phyloP scores from a whole-genome alignment of 2,797 vertebrate species.

The Basileuterus tristriatus region DNA sequence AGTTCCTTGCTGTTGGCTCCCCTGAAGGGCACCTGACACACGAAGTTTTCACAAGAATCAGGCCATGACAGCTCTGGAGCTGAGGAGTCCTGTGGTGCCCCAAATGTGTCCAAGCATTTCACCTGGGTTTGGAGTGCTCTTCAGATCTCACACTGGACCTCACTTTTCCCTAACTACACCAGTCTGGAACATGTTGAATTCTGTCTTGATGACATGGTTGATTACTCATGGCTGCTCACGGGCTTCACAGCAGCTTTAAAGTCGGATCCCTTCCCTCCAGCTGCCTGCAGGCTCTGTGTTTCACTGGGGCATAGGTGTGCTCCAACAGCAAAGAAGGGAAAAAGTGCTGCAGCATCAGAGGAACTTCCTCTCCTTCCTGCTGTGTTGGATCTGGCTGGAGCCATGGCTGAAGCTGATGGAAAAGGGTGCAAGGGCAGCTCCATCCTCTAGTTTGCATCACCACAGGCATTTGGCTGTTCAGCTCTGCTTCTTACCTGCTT shows the following conservation, averaged over 20 bases:
- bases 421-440: not conserved
- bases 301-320: not conserved
- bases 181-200: not conserved
- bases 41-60: not conserved
- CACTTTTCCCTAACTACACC: not conserved
- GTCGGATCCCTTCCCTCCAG: not conserved
- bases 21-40: fast-evolving
- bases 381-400: not conserved
- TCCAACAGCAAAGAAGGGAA: not conserved
- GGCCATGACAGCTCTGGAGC: not conserved
- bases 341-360: not conserved
- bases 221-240: not conserved
- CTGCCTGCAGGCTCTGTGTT: not conserved
- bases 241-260: not conserved
- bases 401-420: fast-evolving
- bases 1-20: not conserved
- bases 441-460: not conserved
- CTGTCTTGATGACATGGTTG: not conserved
- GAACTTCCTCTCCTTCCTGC: not conserved
- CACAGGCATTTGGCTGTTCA: not conserved
- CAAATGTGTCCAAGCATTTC: not conserved
- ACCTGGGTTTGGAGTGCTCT: not conserved
- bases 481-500: not conserved
- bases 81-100: fast-evolving
- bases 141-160: not conserved